Conservation (phyloP, 2,113 vertebrate genomes). For the Antechinus flavipes region DNA sequence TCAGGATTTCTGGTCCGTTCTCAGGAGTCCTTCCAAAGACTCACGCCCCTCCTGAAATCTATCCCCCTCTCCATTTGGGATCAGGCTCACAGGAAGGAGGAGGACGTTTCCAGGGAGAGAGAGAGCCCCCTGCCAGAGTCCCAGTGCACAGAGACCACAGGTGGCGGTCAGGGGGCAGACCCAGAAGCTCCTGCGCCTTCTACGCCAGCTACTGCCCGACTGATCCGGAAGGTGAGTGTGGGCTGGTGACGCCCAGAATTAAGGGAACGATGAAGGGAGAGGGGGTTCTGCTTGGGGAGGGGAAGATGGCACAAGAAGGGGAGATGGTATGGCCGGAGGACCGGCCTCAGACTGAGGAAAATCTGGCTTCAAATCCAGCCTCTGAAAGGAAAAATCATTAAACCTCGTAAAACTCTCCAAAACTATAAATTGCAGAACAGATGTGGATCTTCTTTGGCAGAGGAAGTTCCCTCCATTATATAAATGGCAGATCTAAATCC, state of each 20-base stretch:
- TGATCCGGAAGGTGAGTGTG: slow-evolving; percentile 89
- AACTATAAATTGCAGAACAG: neutral
- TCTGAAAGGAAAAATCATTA: neutral
- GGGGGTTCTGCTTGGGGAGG: accelerated
- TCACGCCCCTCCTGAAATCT: neutral
- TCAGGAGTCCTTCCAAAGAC: accelerated
- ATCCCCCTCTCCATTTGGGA: slow-evolving; percentile 35
- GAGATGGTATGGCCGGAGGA: neutral
- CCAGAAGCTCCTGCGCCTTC: slow-evolving; percentile 16
- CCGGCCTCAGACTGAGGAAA: neutral
- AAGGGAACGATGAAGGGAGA: neutral
- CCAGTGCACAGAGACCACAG: neutral
- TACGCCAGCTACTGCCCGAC: slow-evolving; percentile 84
- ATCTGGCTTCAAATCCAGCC: neutral
- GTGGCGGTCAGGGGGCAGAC: neutral
- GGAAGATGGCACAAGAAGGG: neutral
- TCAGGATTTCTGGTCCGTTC: too few species aligned
- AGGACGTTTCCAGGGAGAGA: neutral
- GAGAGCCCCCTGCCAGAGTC: neutral
- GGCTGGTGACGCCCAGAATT: neutral
- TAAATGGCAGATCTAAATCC: neutral
- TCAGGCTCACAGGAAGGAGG: slow-evolving; percentile 32
- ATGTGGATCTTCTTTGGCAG: neutral
- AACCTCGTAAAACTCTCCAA: neutral
- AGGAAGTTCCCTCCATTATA: neutral